Conservation (phyloP, 2,797 vertebrate genomes). For the Bovichtus diacanthus region DNA sequence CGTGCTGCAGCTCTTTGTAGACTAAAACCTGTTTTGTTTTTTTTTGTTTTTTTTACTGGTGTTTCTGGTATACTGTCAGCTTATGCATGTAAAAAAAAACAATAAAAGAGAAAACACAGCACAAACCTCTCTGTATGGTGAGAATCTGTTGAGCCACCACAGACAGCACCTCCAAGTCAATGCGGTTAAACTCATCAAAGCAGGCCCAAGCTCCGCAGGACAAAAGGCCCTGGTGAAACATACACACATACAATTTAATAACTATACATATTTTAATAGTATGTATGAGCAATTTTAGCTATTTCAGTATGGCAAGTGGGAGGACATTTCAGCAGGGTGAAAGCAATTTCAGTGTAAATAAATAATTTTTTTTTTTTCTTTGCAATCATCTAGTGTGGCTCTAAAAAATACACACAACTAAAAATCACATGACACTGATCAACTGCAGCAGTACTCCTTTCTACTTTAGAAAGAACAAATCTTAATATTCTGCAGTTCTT, state of each 20-base stretch:
- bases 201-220: conserved; percentile 95
- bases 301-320: not conserved
- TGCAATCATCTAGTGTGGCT: not conserved
- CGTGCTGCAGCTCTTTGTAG: conserved; percentile 33
- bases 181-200: conserved; percentile 96
- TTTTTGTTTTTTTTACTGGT: conserved; percentile 25
- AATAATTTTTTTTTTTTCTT: too few relatives aligned
- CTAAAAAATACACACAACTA: not conserved
- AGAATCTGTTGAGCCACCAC: conserved; percentile 97
- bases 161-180: conserved; percentile 95
- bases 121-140: conserved; percentile 93
- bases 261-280: not conserved
- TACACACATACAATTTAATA: conserved; percentile 9
- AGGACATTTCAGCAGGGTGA: not conserved
- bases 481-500: not conserved
- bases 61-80: conserved; percentile 25
- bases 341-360: conserved; percentile 1
- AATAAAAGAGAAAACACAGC: conserved; percentile 5
- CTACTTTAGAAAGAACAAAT: conserved; percentile 15
- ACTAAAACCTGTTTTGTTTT: conserved; percentile 34
- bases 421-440: conserved; percentile 7
- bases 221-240: conserved; percentile 87
- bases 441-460: not conserved
- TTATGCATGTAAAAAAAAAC: conserved; percentile 12
- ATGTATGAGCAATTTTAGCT: not conserved